Conservation (phyloP, 2,113 vertebrate species). For the Dipodomys spectabilis region DNA sequence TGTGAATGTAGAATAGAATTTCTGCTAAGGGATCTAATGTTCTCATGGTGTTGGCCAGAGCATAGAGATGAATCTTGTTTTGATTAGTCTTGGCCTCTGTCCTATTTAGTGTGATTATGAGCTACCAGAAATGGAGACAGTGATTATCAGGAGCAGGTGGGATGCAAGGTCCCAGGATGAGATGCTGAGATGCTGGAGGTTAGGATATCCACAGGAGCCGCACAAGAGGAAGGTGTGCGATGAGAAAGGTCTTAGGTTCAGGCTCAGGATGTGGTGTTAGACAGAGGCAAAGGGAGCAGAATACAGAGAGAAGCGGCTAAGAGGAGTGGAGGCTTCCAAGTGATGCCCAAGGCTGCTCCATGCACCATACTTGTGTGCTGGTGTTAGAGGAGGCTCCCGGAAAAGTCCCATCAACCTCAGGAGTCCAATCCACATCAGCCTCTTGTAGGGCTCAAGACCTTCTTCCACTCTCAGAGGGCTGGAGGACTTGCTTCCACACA, state of each 20-base stretch:
- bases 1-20: background rate
- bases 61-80: background rate
- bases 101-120: background rate
- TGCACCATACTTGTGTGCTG: background rate
- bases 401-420: background rate
- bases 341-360: no score
- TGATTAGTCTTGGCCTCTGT: background rate
- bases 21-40: background rate
- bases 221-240: background rate
- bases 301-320: no score
- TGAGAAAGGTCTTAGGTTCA: background rate
- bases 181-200: background rate
- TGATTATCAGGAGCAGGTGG: background rate
- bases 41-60: background rate
- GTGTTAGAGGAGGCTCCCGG: background rate
- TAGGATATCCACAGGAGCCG: rapidly evolving
- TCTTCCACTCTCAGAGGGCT: background rate
- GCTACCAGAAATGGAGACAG: background rate
- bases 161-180: background rate
- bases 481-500: background rate
- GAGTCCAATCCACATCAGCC: no score
- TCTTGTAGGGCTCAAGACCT: no score
- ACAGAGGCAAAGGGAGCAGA: background rate
- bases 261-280: background rate
- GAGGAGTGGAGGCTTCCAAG: background rate